Evolutionary conservation across 1,140 invertebrate genomes (phyloP).

Genomic region (Drosophila arizonae): DNA sequence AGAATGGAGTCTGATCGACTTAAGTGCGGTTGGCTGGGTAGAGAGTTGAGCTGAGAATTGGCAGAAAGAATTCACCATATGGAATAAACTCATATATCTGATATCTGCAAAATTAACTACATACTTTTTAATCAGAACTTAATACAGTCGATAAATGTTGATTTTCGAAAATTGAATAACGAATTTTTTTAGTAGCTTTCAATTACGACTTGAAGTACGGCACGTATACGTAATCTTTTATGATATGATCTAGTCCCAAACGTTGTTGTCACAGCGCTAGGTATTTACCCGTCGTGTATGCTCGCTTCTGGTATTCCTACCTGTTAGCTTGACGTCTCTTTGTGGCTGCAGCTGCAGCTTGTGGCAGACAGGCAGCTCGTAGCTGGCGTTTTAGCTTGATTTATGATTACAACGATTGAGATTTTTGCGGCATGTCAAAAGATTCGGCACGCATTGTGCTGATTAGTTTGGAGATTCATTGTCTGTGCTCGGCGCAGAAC

Average conservation of each 20-base stretch:
- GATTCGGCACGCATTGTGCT: slow-evolving; percentile 66
- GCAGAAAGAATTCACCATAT: too few species aligned
- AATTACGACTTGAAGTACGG: not conserved
- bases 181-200: not conserved
- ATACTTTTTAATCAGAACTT: too few species aligned
- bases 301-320: not conserved
- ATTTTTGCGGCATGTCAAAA: slow-evolving; percentile 67
- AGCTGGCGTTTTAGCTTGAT: slow-evolving; percentile 66
- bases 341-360: slow-evolving; percentile 42
- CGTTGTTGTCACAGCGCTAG: not conserved
- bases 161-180: too few species aligned
- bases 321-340: slow-evolving; percentile 14
- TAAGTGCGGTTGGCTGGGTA: too few species aligned
- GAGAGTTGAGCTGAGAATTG: too few species aligned
- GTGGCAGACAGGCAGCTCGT: slow-evolving; percentile 21
- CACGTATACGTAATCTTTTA: not conserved
- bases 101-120: too few species aligned
- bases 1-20: not conserved
- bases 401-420: slow-evolving; percentile 67
- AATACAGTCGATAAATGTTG: too few species aligned
- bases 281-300: not conserved
- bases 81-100: too few species aligned
- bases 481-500: slow-evolving; percentile 38
- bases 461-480: slow-evolving; percentile 54
- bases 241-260: not conserved